Conservation (phyloP, 1,140 invertebrate genomes). For the Pteromalus puparum region DNA sequence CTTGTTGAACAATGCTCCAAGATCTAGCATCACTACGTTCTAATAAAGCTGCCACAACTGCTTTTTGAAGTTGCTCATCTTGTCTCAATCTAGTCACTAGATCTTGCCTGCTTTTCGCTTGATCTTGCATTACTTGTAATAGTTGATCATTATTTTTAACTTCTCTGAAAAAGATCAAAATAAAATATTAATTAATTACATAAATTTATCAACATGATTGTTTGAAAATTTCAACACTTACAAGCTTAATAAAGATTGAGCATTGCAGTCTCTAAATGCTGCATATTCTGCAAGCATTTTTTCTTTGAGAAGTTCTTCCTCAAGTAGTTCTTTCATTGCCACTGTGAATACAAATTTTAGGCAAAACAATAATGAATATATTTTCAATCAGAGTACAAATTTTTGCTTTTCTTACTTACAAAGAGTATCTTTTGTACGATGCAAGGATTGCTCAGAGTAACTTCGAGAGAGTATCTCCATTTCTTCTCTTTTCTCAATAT, state of each 20-base stretch:
- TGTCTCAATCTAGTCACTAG: conserved; percentile 79
- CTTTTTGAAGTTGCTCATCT: conserved; percentile 84
- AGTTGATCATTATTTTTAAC: conserved; percentile 78
- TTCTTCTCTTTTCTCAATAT: conserved; percentile 80
- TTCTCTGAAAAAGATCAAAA: conserved; percentile 68
- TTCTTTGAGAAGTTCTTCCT: conserved; percentile 78
- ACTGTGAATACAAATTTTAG: conserved; percentile 67
- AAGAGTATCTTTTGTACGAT: conserved; percentile 71
- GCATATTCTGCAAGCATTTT: conserved; percentile 78
- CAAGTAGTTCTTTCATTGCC: conserved; percentile 81
- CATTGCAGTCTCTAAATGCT: conserved; percentile 77
- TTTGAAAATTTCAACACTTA: conserved; percentile 58
- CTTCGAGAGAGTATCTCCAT: conserved; percentile 77
- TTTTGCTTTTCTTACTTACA: conserved; percentile 58
- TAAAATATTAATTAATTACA: conserved; percentile 15
- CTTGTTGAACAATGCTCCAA: conserved; percentile 86
- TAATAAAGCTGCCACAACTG: conserved; percentile 82
- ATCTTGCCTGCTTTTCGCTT: conserved; percentile 78
- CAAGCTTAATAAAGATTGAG: conserved; percentile 76
- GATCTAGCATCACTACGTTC: conserved; percentile 85
- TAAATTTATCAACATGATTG: conserved; percentile 11
- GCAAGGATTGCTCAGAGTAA: conserved; percentile 70
- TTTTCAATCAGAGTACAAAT: background rate
- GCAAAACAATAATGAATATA: background rate
- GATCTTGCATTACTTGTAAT: conserved; percentile 77